These are phyloP conservation scores for Trichechus manatus DNA, from an alignment of 2,113 vertebrate genomes.

Conservation along the genomic window DNA sequence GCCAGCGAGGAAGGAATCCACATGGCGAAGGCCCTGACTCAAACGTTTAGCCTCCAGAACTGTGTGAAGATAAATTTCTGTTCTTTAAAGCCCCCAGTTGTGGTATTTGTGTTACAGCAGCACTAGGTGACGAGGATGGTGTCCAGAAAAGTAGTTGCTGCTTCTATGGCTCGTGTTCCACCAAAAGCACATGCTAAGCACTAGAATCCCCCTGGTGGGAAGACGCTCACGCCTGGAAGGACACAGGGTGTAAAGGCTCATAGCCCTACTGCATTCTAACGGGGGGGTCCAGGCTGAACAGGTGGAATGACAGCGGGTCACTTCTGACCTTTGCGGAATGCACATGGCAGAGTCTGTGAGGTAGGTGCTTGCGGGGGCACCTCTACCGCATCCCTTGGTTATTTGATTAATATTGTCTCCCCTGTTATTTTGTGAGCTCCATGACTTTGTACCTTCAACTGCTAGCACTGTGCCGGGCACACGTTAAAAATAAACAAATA, in stretches of 20 bases:
- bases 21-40: not conserved
- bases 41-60: not conserved
- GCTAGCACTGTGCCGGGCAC: not conserved
- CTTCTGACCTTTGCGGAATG: accelerated
- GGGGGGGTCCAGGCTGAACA: not conserved
- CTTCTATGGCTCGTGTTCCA: not conserved
- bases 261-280: not conserved
- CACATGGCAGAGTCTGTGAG: not conserved
- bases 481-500: not conserved
- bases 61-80: too few relatives aligned
- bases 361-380: too few relatives aligned
- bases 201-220: not conserved
- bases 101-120: not conserved
- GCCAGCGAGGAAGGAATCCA: not conserved
- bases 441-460: accelerated
- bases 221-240: not conserved
- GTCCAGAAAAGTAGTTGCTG: not conserved
- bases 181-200: accelerated
- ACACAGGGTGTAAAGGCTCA: not conserved
- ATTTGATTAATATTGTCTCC: not conserved
- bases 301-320: accelerated
- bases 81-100: not conserved
- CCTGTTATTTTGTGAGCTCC: not conserved
- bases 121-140: not conserved
- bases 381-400: not conserved